Conservation (phyloP, 2,888 invertebrate genomes). For the Hypercompe scribonia region DNA sequence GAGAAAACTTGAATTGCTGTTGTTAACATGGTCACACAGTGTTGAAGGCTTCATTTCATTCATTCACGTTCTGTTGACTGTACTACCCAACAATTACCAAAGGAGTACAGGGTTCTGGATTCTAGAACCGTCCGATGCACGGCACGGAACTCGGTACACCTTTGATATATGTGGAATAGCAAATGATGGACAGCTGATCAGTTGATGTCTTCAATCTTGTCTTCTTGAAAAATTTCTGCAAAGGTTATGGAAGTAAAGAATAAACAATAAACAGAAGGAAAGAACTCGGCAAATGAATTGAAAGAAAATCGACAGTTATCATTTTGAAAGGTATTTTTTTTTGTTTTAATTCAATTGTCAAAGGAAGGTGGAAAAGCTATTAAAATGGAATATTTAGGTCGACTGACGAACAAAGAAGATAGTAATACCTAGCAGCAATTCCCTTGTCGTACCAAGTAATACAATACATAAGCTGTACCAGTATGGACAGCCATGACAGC, state of each 20-base stretch:
- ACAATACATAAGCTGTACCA: no score
- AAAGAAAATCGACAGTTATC: no score
- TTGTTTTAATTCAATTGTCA: no score
- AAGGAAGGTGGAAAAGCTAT: no score
- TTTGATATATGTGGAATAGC: slow-evolving; percentile 7
- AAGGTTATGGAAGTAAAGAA: neutral
- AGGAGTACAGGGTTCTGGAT: slow-evolving; percentile 10
- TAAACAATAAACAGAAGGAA: neutral
- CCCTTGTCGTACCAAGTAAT: no score
- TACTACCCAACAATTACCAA: slow-evolving; percentile 4
- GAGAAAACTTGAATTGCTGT: neutral
- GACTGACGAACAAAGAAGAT: no score
- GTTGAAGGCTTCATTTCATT: neutral
- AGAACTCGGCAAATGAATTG: no score
- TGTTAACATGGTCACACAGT: neutral
- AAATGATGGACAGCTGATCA: neutral
- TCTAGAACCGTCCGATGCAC: slow-evolving; percentile 1
- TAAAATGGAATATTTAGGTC: no score
- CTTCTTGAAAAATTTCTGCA: neutral
- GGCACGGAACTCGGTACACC: slow-evolving; percentile 8
- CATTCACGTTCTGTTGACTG: neutral
- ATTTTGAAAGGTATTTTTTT: no score
- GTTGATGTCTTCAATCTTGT: neutral
- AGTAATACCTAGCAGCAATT: no score
- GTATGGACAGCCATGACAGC: no score